Conservation (phyloP, 2,888 invertebrate genomes). For the Cotesia congregata region DNA sequence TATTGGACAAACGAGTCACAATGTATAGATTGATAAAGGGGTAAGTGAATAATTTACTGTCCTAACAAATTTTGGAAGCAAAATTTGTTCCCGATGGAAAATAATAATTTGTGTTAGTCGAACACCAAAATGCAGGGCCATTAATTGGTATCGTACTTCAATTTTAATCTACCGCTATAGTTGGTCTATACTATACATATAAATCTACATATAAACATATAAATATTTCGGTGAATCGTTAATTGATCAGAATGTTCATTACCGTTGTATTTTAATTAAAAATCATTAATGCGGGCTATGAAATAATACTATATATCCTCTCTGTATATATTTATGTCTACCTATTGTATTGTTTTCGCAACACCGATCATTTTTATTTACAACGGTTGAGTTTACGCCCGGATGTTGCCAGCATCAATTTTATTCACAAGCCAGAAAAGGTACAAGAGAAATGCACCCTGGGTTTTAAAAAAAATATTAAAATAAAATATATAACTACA, state of each 20-base stretch:
- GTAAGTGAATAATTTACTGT: constrained; percentile 20
- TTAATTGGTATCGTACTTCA: constrained; percentile 27
- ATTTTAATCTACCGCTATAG: constrained; percentile 3
- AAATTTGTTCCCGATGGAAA: constrained; percentile 22
- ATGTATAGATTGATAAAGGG: constrained; percentile 3
- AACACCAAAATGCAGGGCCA: constrained; percentile 12
- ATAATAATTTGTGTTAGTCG: constrained; percentile 31
- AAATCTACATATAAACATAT: no score
- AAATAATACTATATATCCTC: no score
- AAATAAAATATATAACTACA: constrained; percentile 3
- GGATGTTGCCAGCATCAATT: constrained; percentile 17
- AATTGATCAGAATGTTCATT: constrained; percentile 30
- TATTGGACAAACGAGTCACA: constrained; percentile 27
- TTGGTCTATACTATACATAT: no score
- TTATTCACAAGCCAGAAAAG: background rate
- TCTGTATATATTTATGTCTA: constrained; percentile 4
- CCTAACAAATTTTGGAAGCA: background rate
- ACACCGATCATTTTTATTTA: constrained; percentile 15
- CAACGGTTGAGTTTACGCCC: constrained; percentile 18
- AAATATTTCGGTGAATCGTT: constrained; percentile 21
- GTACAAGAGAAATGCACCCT: constrained; percentile 6
- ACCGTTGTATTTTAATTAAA: constrained; percentile 23
- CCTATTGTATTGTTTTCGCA: constrained; percentile 13
- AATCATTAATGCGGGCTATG: constrained; percentile 13
- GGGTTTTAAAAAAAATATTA: background rate